Evolutionary conservation across 2,888 invertebrate species (phyloP).

Genomic region (Mythimna vitellina): DNA sequence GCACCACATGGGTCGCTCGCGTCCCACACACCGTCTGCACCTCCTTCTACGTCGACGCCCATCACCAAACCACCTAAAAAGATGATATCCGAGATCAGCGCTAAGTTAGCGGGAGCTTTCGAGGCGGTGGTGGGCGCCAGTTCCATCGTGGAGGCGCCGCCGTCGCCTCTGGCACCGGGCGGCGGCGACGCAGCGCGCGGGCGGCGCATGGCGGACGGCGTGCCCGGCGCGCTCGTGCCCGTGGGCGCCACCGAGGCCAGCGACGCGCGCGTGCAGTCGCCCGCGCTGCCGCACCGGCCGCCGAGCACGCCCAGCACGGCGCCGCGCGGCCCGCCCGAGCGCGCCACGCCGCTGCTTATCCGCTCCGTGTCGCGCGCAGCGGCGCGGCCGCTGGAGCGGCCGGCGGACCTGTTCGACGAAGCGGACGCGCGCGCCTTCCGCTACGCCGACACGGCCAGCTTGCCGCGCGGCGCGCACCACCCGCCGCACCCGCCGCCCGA

Average conservation of each 20-base stretch:
- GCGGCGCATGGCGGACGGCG: conserved; percentile 60
- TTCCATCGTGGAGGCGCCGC: conserved; percentile 40
- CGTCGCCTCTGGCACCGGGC: conserved; percentile 71
- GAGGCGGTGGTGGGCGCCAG: conserved; percentile 75
- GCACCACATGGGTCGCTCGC: conserved; percentile 40
- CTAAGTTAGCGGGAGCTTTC: conserved; percentile 81
- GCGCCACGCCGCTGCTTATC: conserved; percentile 83
- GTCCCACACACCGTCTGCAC: conserved; percentile 52
- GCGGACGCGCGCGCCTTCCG: conserved; percentile 52
- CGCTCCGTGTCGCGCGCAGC: conserved; percentile 72
- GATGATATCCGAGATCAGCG: conserved; percentile 86
- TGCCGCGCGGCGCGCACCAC: conserved; percentile 88
- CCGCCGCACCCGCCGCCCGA: conserved; percentile 73
- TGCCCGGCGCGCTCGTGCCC: conserved; percentile 79
- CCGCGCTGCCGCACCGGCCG: conserved; percentile 86
- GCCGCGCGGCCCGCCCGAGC: conserved; percentile 76
- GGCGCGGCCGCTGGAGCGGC: conserved; percentile 64
- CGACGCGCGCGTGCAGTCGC: conserved; percentile 86
- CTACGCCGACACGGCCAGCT: conserved; percentile 79
- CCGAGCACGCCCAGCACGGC: conserved; percentile 74
- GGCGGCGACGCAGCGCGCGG: conserved; percentile 57
- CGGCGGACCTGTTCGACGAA: conserved; percentile 65
- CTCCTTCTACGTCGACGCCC: conserved; percentile 70
- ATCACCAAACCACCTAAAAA: conserved; percentile 86
- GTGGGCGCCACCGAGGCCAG: conserved; percentile 84